phyloP scores from a whole-genome alignment of 92 coral and sea anemone species.

The Heliopora coerulea region DNA sequence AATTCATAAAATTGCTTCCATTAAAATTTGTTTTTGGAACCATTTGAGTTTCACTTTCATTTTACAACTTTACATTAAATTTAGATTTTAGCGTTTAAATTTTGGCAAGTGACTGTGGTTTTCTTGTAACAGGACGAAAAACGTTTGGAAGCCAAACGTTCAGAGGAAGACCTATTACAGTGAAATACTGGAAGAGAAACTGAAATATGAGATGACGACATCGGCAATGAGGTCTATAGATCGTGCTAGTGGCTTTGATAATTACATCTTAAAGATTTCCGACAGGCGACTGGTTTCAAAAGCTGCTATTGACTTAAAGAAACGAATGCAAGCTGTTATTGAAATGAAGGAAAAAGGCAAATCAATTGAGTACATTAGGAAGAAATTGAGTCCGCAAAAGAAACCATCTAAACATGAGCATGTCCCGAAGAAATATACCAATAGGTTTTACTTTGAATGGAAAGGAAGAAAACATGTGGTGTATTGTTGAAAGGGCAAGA shows the following conservation, averaged over 20 bases:
- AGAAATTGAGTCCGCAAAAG: no score
- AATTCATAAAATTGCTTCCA: no score
- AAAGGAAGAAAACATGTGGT: conserved; percentile 78
- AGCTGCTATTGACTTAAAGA: conserved; percentile 81
- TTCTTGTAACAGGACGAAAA: conserved; percentile 83
- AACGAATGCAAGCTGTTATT: conserved; percentile 70
- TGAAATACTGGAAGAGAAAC: no score
- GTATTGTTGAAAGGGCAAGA: conserved; percentile 70
- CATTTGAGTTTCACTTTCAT: no score
- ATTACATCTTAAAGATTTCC: conserved; percentile 82
- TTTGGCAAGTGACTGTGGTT: no score
- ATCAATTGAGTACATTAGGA: conserved; percentile 74
- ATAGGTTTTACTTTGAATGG: no score
- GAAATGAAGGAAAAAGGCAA: conserved; percentile 70
- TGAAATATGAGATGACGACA: no score
- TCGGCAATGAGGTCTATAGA: no score
- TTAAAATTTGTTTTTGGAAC: no score
- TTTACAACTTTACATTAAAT: no score
- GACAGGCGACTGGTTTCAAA: conserved; percentile 67
- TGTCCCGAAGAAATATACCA: no score
- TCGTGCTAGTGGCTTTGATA: conserved; percentile 96
- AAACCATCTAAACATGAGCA: conserved; percentile 73
- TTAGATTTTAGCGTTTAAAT: no score
- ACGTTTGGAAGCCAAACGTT: conserved; percentile 96
- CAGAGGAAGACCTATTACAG: conserved; percentile 82